A percentile compares a stretch with the other conserved stretches of the same genome.
These are phyloP conservation scores for Amiota minor DNA, from an alignment of 2,888 invertebrate genomes.

Conservation along the genomic window DNA sequence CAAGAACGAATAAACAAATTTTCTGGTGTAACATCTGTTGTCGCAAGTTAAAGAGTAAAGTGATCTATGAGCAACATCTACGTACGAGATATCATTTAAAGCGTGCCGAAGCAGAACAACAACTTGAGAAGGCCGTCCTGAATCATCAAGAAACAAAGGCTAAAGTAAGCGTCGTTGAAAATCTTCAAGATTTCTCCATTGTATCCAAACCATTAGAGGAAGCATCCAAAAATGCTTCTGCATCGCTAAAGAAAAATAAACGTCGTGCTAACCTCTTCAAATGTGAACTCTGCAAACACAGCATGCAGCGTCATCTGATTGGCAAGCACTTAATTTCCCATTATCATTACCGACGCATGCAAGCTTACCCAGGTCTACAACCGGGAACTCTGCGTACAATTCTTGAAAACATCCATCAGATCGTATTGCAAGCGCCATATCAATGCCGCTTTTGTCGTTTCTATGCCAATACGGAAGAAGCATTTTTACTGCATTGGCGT, in stretches of 20 bases:
- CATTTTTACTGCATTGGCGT: conserved; percentile 83
- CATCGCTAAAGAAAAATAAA: conserved; percentile 74
- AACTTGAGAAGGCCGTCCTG: conserved; percentile 78
- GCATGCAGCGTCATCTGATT: conserved; percentile 80
- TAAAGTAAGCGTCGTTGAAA: conserved; percentile 40
- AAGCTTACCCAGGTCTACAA: conserved; percentile 70
- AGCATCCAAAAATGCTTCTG: conserved; percentile 4
- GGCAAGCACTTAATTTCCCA: conserved; percentile 91
- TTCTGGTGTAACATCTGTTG: conserved; percentile 90
- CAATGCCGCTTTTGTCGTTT: conserved; percentile 90
- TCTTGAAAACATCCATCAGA: conserved; percentile 83
- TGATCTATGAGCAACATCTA: conserved; percentile 84
- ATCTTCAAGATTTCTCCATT: conserved; percentile 47
- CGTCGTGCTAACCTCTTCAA: conserved; percentile 78
- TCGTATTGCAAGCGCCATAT: conserved; percentile 87
- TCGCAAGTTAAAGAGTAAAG: conserved; percentile 81
- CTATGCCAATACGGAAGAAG: conserved; percentile 84
- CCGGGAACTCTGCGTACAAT: conserved; percentile 76
- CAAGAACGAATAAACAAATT: conserved; percentile 42
- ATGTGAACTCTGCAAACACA: conserved; percentile 83
- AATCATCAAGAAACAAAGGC: conserved; percentile 35
- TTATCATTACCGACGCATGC: conserved; percentile 85
- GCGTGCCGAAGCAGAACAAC: conserved; percentile 79
- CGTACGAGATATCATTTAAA: conserved; percentile 83
- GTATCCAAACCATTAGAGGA: background rate